Base-by-base conservation (phyloP, 2,888 invertebrate species). In the Dyspetes luteomarginatus region DNA sequence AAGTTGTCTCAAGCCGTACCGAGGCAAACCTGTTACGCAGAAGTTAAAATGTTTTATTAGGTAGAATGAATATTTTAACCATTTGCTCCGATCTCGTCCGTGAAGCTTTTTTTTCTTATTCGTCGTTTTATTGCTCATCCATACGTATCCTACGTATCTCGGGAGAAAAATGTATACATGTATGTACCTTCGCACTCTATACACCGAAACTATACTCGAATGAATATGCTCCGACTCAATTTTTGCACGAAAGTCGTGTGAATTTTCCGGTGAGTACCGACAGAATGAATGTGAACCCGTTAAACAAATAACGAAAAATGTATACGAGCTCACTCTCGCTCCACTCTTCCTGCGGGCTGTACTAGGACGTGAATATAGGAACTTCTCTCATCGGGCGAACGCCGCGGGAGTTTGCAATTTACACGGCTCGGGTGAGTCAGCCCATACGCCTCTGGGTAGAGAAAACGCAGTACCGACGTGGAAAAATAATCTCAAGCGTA, bases 291-390 rank as follows among this genome's bases (percentile, higher is more conserved):
- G 30, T 28, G 72, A 80, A 60, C 65, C 75, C 60, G 82, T 83
- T 83, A 81, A 86, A 85, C 84, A 85, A 86, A 86, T 83, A 83
- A 83, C 81, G 82, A 83, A 85, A 85, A 86, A 83, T 78, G 79
- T 82, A 75, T 78, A 72, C 60, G 71, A 45, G 48, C 67, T 72
- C 43, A 43, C 50, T 62, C 58, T 65, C 73, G 45, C 76, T 75
- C 71, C 78, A n/a, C 56, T 45, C 17, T 15, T 17, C 17, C 45
- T 45, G n/a, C 17, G 52, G 43, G 45, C 65, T 60, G 60, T 30
- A 56, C 68, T 48, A 43, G 65, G 58, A 71, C 48, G 43, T 56
- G 36, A 45, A 50, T 67, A 65, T 41, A 58, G 19, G 41, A 71
- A 82, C 62, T 78, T 82, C 78, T 83, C 83, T 83, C 82, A 79